Evolutionary conservation across 2,797 vertebrate species (phyloP).

Genomic region (Dendrocincla fuliginosa): DNA sequence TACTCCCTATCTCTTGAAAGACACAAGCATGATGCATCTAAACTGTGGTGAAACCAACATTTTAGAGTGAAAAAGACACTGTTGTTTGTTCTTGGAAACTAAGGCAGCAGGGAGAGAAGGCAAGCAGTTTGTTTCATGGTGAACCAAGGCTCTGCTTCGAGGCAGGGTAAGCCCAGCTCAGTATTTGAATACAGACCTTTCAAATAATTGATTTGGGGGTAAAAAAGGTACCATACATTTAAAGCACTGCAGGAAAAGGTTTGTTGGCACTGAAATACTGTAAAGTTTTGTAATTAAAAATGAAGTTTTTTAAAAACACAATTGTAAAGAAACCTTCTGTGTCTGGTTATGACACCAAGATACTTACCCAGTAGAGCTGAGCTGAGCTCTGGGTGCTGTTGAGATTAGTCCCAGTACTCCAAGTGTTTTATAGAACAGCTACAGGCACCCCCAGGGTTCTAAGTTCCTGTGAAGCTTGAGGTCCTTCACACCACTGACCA

Average conservation of each 20-base stretch:
- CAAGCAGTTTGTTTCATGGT: neutral
- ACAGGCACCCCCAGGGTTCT: neutral
- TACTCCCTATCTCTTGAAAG: rapidly evolving
- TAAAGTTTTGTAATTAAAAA: neutral
- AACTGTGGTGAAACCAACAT: neutral
- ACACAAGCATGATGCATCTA: neutral
- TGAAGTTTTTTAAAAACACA: neutral
- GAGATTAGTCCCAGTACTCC: neutral
- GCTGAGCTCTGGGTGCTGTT: neutral
- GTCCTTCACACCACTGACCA: neutral
- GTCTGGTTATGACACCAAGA: neutral
- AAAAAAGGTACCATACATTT: neutral
- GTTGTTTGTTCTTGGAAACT: neutral
- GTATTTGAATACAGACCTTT: neutral
- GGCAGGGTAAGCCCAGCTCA: neutral
- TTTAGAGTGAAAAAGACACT: neutral
- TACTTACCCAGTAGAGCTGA: neutral
- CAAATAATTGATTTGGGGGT: neutral
- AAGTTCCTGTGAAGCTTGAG: neutral
- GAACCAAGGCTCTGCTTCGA: neutral
- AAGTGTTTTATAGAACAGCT: neutral
- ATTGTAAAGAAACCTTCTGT: neutral
- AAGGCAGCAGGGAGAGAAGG: neutral
- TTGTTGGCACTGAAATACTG: neutral
- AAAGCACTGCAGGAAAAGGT: neutral